phyloP scores from a whole-genome alignment of 2,113 vertebrate genomes.

The Syngnathus typhle region DNA sequence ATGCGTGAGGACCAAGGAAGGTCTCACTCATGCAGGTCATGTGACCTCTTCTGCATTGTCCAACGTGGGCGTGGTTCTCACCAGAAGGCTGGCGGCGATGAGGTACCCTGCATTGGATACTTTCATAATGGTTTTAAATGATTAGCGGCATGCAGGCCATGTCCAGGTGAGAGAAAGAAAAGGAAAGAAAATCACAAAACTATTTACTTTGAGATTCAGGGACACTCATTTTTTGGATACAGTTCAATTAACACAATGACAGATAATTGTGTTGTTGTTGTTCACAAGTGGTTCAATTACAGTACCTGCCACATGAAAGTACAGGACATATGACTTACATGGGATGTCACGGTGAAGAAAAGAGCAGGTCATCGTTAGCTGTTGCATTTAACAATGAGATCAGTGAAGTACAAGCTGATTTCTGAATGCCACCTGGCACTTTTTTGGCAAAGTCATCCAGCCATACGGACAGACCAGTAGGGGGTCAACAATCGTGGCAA shows the following conservation, averaged over 20 bases:
- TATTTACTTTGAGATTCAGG: no score
- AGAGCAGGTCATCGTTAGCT: not conserved
- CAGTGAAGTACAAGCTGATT: not conserved
- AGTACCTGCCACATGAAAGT: no score
- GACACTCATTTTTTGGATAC: no score
- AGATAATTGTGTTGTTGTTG: no score
- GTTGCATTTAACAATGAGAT: not conserved
- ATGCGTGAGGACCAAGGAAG: constrained; percentile 90
- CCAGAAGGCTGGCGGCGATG: constrained; percentile 86
- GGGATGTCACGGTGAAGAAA: no score
- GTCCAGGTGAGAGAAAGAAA: not conserved
- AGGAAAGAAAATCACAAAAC: no score
- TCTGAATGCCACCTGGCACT: not conserved
- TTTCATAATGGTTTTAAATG: not conserved
- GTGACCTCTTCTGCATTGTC: constrained; percentile 86
- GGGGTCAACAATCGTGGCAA: no score
- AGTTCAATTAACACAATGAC: no score
- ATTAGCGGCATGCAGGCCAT: not conserved
- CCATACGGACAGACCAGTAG: constrained; percentile 3
- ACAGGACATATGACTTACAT: no score
- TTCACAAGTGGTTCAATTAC: no score
- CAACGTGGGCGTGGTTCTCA: constrained; percentile 81
- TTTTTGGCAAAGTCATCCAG: constrained; percentile 3
- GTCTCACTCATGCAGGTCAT: constrained; percentile 85
- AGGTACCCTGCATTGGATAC: constrained; percentile 67